Base-by-base conservation (phyloP, 2,113 vertebrate genomes). In the Turnix velox region DNA sequence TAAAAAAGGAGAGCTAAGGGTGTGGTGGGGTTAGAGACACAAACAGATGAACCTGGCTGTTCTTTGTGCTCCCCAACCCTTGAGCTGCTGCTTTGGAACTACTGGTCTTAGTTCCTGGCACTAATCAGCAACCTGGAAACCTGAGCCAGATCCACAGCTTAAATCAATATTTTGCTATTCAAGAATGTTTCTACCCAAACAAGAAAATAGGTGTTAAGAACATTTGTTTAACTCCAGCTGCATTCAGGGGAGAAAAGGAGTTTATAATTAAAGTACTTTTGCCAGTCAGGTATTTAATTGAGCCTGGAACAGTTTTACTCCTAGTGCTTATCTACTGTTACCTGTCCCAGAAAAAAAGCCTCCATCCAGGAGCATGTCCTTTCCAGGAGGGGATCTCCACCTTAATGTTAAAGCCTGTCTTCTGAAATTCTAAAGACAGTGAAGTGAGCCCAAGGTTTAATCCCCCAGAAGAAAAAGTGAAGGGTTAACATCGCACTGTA, bases 1-100 rank as follows among this genome's bases (percentile, higher is more conserved):
- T 46, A 63, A 49, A 76, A 76, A 46, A 55, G 67, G 73, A 43
- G 43, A 84, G 23, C 35, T 58, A 14, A 57, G 48, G 43, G 18
- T 43, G 51, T 1, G 3, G 27, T 1, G 0, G 16, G 18, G 19
- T 39, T 1, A 0, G 7, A 43, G 68, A 40, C 39, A 25, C 48
- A 65, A 66, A 6, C 5, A 28, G 52, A 3, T 51, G 72, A 69
- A 28, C 39, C 80, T 20, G 37, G 45, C 55, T 83, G 31, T 37
- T 68, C 31, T 24, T 54, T 2, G 0, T 40, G 72, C 57, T 90
- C 58, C 42, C 20, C 55, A 65, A 3, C 25, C 39, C 49, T 33
- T 61, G n/a, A 61, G 43, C 40, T 46, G 76, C 37, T 39, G 23
- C 49, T 15, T 39, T 84, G 62, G 48, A 83, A 45, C 39, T 1